Evolutionary conservation across 2,797 vertebrate genomes (phyloP).

Genomic region (Urocyon cinereoargenteus): DNA sequence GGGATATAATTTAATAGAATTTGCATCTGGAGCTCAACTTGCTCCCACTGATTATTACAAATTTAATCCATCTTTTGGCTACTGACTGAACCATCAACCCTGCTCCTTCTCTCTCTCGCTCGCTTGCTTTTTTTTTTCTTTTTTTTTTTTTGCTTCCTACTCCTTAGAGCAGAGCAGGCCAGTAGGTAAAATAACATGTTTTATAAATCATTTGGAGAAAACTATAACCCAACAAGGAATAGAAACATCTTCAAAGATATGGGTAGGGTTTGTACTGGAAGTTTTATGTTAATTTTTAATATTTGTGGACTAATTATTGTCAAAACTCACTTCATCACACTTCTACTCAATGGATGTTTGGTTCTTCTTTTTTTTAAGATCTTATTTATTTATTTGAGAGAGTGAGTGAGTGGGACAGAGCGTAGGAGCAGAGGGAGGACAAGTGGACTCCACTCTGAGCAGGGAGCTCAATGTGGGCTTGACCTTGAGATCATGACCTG

Average conservation of each 20-base stretch:
- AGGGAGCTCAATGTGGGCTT: neutral
- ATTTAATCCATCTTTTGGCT: neutral
- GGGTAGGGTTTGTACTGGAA: neutral
- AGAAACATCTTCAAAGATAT: neutral
- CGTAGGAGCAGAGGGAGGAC: neutral
- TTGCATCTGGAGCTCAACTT: neutral
- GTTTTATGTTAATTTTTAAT: neutral
- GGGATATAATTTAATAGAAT: neutral
- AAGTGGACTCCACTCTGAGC: neutral
- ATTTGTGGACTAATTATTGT: neutral
- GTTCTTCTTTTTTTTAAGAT: neutral
- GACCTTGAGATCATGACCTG: neutral
- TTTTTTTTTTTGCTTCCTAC: no score
- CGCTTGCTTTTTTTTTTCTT: no score
- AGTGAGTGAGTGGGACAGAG: neutral
- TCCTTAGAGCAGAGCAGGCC: neutral
- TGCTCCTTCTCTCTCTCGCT: neutral
- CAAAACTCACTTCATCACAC: neutral
- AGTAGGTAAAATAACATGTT: neutral
- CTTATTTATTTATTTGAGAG: neutral
- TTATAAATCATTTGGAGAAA: neutral
- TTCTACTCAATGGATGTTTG: neutral
- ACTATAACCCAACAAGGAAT: neutral
- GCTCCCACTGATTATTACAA: no score
- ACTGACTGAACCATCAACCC: accelerated